phyloP scores from a whole-genome alignment of 1,140 invertebrate genomes.

The Hormaphis cornu region DNA sequence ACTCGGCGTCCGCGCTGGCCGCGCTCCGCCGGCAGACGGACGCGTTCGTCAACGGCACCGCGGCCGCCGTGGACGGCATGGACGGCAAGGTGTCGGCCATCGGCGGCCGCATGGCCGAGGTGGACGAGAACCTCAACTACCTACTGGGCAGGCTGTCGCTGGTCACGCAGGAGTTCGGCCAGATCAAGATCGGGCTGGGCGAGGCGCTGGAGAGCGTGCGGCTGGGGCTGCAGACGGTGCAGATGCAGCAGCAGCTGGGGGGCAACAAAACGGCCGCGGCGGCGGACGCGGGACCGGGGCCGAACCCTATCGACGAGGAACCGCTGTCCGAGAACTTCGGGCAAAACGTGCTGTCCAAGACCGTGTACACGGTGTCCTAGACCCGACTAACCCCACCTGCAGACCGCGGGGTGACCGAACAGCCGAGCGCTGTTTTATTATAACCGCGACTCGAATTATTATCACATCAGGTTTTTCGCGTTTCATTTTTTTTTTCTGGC shows the following conservation, averaged over 20 bases:
- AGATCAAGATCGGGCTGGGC: conserved; percentile 65
- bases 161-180: conserved; percentile 76
- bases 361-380: conserved; percentile 3
- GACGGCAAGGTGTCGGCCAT: conserved; percentile 68
- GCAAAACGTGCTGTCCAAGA: not conserved
- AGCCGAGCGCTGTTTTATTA: too few relatives aligned
- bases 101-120: conserved; percentile 66
- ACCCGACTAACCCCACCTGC: too few relatives aligned
- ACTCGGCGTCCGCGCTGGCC: conserved; percentile 62
- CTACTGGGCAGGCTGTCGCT: conserved; percentile 67
- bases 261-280: conserved; percentile 40
- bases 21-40: conserved; percentile 69
- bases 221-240: conserved; percentile 50
- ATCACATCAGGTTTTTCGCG: too few relatives aligned
- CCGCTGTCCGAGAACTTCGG: not conserved
- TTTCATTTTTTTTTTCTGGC: too few relatives aligned
- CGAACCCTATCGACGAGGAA: conserved; percentile 38
- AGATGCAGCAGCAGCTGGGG: conserved; percentile 46
- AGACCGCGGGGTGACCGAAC: too few relatives aligned
- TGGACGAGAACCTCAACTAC: conserved; percentile 77
- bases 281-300: conserved; percentile 39
- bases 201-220: conserved; percentile 62
- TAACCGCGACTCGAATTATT: too few relatives aligned
- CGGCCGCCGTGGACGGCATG: conserved; percentile 68
- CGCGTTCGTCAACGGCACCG: conserved; percentile 70